phyloP scores from a whole-genome alignment of 2,888 invertebrate genomes.

The Apotomis betuletana region DNA sequence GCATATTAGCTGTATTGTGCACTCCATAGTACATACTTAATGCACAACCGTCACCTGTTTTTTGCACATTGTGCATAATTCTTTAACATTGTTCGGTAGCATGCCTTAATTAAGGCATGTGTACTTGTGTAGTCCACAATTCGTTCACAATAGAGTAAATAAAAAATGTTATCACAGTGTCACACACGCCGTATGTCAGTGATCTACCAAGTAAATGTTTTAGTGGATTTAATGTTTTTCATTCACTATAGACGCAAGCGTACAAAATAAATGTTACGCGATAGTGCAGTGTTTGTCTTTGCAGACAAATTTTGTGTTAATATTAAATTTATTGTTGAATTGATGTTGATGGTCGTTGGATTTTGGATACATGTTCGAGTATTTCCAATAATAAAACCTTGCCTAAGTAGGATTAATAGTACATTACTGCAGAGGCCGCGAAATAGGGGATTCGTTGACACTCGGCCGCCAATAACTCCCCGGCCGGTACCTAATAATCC shows the following conservation, averaged over 20 bases:
- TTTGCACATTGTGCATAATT: not conserved
- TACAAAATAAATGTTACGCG: constrained; percentile 25
- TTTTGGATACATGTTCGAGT: constrained; percentile 14
- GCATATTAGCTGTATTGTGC: constrained; percentile 1
- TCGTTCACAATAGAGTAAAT: not conserved
- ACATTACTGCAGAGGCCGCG: too few species aligned
- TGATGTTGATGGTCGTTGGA: constrained; percentile 25
- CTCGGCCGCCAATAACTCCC: too few species aligned
- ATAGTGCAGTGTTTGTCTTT: constrained; percentile 25
- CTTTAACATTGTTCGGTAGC: not conserved
- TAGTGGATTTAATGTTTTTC: constrained; percentile 16
- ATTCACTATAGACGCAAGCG: constrained; percentile 12
- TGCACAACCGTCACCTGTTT: not conserved
- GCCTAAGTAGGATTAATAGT: constrained; percentile 5
- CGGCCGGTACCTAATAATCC: too few species aligned
- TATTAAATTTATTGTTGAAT: constrained; percentile 21
- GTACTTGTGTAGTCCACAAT: not conserved
- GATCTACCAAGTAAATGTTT: constrained; percentile 24
- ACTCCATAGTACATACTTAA: not conserved
- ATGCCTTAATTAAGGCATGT: not conserved
- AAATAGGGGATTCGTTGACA: too few species aligned
- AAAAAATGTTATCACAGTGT: not conserved
- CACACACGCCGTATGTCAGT: constrained; percentile 11
- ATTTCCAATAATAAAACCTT: constrained; percentile 24
- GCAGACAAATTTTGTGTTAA: constrained; percentile 15